These are phyloP conservation scores for Urophycis tenuis DNA, from an alignment of 2,797 vertebrate genomes.

Conservation along the genomic window DNA sequence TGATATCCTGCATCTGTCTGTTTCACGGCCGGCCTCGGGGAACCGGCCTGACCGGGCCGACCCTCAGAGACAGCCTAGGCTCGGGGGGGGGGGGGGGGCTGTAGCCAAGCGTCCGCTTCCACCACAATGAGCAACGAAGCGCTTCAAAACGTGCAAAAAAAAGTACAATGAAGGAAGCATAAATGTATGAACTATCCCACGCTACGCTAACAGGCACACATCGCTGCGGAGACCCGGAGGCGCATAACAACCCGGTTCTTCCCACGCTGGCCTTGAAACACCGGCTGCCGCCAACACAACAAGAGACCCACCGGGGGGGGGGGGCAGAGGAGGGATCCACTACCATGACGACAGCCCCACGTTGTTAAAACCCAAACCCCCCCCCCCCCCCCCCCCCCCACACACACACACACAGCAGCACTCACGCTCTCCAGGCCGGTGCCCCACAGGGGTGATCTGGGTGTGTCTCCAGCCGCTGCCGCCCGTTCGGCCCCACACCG, in stretches of 20 bases:
- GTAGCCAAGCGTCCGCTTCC: neutral
- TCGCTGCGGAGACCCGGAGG: too few species aligned
- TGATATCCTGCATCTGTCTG: neutral
- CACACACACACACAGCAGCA: conserved; percentile 28
- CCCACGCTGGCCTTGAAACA: too few species aligned
- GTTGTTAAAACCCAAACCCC: too few species aligned
- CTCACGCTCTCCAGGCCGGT: conserved; percentile 86
- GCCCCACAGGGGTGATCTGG: conserved; percentile 81
- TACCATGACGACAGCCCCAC: too few species aligned
- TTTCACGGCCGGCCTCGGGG: neutral
- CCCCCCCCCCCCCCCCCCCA: neutral
- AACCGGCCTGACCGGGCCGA: neutral
- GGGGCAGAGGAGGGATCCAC: too few species aligned
- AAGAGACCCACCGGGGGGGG: too few species aligned
- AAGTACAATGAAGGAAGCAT: too few species aligned
- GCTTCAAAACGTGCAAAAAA: neutral
- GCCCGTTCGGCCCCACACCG: conserved; percentile 86
- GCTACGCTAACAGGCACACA: too few species aligned
- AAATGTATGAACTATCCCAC: too few species aligned
- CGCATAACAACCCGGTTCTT: too few species aligned
- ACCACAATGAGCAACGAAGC: neutral
- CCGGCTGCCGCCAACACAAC: neutral
- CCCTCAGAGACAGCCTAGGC: neutral
- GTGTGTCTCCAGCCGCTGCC: conserved; percentile 91
- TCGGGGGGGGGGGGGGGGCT: neutral